Conservation (phyloP, 1,140 invertebrate genomes). For the Drosophila nebulosa region DNA sequence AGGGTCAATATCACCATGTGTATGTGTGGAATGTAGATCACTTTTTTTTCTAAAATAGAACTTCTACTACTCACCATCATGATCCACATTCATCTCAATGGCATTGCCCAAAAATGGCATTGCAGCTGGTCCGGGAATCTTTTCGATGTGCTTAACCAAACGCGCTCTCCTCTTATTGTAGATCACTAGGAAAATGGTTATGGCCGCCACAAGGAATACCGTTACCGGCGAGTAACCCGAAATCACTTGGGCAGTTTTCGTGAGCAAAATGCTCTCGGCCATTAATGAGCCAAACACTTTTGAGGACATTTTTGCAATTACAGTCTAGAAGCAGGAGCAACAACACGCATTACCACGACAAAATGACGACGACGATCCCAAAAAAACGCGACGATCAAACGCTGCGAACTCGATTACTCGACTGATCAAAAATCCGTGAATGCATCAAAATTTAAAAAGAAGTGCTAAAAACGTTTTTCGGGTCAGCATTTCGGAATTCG, state of each 20-base stretch:
- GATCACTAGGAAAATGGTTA: slow-evolving; percentile 62
- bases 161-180: slow-evolving; percentile 81
- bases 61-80: slow-evolving; percentile 78
- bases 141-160: slow-evolving; percentile 80
- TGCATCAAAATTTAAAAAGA: slow-evolving; percentile 81
- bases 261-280: slow-evolving; percentile 72
- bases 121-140: slow-evolving; percentile 83
- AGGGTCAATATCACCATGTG: slow-evolving; percentile 50
- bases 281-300: slow-evolving; percentile 68
- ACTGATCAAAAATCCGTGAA: slow-evolving; percentile 76
- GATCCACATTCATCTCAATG: slow-evolving; percentile 82
- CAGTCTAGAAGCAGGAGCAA: too few relatives aligned
- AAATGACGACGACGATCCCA: slow-evolving; percentile 22
- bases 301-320: slow-evolving; percentile 58
- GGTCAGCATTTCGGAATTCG: slow-evolving; percentile 55
- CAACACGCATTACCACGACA: slow-evolving; percentile 27
- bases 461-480: slow-evolving; percentile 70
- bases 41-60: slow-evolving; percentile 1
- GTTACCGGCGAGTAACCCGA: slow-evolving; percentile 72
- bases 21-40: slow-evolving; percentile 22
- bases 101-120: slow-evolving; percentile 84
- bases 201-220: slow-evolving; percentile 56
- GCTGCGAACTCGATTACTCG: slow-evolving; percentile 73
- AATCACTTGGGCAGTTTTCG: slow-evolving; percentile 61
- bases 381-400: slow-evolving; percentile 36